Evolutionary conservation across 1,140 invertebrate species (phyloP).

Genomic region (Galleria mellonella): DNA sequence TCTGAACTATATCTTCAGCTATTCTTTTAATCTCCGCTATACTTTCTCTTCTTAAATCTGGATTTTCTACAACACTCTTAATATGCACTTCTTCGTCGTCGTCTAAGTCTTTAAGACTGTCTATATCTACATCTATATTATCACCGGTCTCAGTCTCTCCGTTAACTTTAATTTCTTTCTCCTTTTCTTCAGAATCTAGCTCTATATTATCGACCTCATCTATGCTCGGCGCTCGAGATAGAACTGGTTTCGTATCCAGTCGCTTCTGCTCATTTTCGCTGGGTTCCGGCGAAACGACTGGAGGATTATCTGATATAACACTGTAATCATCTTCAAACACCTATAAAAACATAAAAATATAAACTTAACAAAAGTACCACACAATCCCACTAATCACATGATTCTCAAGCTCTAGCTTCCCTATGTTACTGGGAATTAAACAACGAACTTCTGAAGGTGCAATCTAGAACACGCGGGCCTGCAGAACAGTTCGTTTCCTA

Average conservation of each 20-base stretch:
- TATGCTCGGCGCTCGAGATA: constrained; percentile 59
- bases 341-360: constrained; percentile 31
- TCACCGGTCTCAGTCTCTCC: constrained; percentile 58
- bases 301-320: constrained; percentile 73
- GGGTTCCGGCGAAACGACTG: constrained; percentile 64
- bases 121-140: constrained; percentile 46
- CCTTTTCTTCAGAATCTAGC: constrained; percentile 55
- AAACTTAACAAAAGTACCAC: too few species aligned
- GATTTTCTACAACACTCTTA: constrained; percentile 62
- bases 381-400: not conserved
- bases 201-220: constrained; percentile 70
- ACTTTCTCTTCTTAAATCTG: constrained; percentile 60
- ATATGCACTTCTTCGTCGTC: constrained; percentile 52
- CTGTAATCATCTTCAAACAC: constrained; percentile 77
- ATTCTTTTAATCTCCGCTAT: constrained; percentile 66
- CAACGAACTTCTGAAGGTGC: too few species aligned
- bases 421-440: too few species aligned
- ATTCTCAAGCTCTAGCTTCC: too few species aligned
- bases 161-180: constrained; percentile 43
- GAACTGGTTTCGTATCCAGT: constrained; percentile 48
- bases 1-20: constrained; percentile 66
- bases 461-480: too few species aligned
- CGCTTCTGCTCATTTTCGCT: constrained; percentile 63
- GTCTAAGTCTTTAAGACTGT: constrained; percentile 49
- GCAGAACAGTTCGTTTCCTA: too few species aligned